Base-by-base conservation (phyloP, 2,113 vertebrate genomes). In the Ramphastos sulfuratus region DNA sequence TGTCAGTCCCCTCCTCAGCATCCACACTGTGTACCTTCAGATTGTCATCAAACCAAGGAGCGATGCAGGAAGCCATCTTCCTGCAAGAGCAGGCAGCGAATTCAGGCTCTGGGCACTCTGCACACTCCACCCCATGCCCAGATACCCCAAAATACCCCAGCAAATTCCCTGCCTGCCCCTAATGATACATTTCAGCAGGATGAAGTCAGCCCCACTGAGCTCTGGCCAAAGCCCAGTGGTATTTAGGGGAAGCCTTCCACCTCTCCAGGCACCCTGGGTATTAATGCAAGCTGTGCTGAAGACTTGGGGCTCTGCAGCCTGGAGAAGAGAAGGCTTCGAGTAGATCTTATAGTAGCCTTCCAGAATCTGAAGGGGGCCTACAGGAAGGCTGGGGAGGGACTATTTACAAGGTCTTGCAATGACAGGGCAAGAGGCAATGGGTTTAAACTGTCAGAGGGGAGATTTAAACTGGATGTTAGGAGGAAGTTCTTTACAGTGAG, bases 61-160 rank as follows among this genome's bases (percentile, higher is more conserved):
- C 0, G 0, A 30, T 17, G 46, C 12, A 18, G 60, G 64, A 69
- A 80, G 60, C 52, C 52, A 52, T 81, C 23, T 7, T 58, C 74
- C 65, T 59, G n/a, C 25, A 24, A 17, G 17, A 55, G 24, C 70
- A 61, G n/a, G 59, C 81, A 77, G 77, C 74, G 37, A 81, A 46
- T 5, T 2, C 61, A 72, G 37, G 54, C 48, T 81, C 35, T 39
- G 58, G 19, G 33, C 48, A 74, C 74, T 69, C 8, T 0, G n/a
- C 65, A 55, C 2, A 0, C 54, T 64, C 59, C 12, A 1, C 16
- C 31, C 58, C 15, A 2, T 4, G 3, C 17, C 23, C 3, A 0
- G 61, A 17, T 74, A 12, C 84, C 87, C 58, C 1, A 0, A 56
- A 87, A 78, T 78, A 54, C 78, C 33, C n/a, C 42, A 60, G 90